Conservation (phyloP, 2,797 vertebrate species). For the Ficedula albicollis region DNA sequence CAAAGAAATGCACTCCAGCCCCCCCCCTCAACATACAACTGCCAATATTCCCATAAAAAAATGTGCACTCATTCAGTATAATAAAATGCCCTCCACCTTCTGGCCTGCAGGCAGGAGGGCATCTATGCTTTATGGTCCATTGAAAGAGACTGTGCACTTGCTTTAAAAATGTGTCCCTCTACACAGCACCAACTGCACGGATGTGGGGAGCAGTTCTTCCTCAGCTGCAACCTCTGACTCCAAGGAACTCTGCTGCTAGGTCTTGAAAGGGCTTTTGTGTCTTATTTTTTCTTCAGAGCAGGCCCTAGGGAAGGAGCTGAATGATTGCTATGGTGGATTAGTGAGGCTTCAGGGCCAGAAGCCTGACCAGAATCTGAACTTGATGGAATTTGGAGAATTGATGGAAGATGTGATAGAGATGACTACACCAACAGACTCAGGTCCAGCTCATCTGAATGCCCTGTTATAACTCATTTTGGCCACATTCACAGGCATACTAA, state of each 20-base stretch:
- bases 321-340: not conserved
- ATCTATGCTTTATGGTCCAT: not conserved
- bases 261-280: not conserved
- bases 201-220: not conserved
- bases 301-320: not conserved
- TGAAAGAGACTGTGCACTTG: not conserved
- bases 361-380: not conserved
- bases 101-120: not conserved
- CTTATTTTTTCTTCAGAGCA: not conserved
- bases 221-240: not conserved
- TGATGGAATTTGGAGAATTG: not conserved
- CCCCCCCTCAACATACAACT: too few species aligned
- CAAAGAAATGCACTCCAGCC: not conserved
- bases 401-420: not conserved
- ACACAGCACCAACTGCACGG: rapidly evolving
- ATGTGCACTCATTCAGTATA: not conserved
- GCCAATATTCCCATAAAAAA: not conserved
- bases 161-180: not conserved
- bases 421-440: not conserved
- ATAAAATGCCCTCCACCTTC: not conserved
- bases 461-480: not conserved
- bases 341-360: not conserved
- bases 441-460: not conserved
- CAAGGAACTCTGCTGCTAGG: not conserved
- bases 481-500: not conserved